Base-by-base conservation (phyloP, 2,113 vertebrate species). In the Anarhynchus alexandrinus region DNA sequence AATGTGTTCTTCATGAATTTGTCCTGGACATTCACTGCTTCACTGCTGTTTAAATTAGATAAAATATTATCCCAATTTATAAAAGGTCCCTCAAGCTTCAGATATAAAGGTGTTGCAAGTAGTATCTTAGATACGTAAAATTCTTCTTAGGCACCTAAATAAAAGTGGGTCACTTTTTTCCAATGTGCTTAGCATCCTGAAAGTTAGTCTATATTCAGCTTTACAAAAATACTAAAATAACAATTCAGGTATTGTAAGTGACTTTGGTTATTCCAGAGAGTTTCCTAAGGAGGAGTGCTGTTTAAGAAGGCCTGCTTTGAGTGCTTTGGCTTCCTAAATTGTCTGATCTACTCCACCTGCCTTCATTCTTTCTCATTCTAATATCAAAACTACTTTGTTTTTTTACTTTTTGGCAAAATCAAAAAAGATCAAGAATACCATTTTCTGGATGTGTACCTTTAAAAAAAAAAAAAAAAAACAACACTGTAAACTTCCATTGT, bases 341-440 rank as follows among this genome's bases (percentile, higher is more conserved):
- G 10, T 26, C 45, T 0, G 0, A 5, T 85, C 18, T 36, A 27
- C 18, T 12, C 9, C 27, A n/a, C 6, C 15, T 73, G 21, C 27
- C 42, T 78, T 64, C 5, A 3, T 82, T 93, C 34, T 57, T 67
- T 55, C 32, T 85, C 23, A 36, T 59, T 70, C 23, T 26, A 13
- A 16, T 43, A 19, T 9, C 11, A 67, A 71, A 76, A 15, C 26
- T 51, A 20, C 1, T 22, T 14, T 16, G 59, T 47, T 27, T 17
- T 78, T 72, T 91, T 79, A 18, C 8, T 29, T 87, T 57, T 61
- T 40, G 7, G 57, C 30, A 82, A 61, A 74, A 15, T 42, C 5
- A 7, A 29, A 78, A 81, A 45, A 52, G 5, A 80, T 12, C 15
- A 40, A n/a, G 54, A 86, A 73, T 54, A 47, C 26, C 4, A 14